Evolutionary conservation across 2,113 vertebrate genomes (phyloP).

Genomic region (Neolamprologus modestus): DNA sequence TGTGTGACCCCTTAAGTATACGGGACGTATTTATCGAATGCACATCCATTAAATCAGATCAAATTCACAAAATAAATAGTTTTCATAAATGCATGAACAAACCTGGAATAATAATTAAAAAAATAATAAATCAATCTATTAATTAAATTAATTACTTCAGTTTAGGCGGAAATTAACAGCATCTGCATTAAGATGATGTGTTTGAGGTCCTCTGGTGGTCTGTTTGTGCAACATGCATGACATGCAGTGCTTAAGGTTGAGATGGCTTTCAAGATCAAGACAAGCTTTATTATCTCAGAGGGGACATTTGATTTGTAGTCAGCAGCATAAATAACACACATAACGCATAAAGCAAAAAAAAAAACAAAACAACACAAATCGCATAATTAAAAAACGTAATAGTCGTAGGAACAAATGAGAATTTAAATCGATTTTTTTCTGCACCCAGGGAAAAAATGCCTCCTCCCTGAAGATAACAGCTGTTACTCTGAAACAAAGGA

Average conservation of each 20-base stretch:
- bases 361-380: fast-evolving
- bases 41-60: neutral
- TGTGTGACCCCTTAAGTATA: neutral
- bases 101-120: neutral
- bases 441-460: fast-evolving
- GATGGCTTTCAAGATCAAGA: neutral
- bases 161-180: neutral
- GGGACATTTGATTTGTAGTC: neutral
- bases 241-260: neutral
- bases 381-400: neutral
- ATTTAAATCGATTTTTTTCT: neutral
- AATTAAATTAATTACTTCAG: neutral
- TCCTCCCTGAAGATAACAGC: neutral
- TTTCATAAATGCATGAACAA: neutral
- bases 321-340: neutral
- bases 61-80: neutral
- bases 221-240: neutral
- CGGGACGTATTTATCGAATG: neutral
- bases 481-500: neutral
- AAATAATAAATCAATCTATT: neutral
- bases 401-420: neutral
- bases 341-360: neutral
- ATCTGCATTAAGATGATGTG: neutral
- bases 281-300: neutral
- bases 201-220: neutral